Evolutionary conservation across 1,140 invertebrate genomes (phyloP), one percentile per base, ranked within the genome.

Genomic region (Sarcophaga bullata): DNA sequence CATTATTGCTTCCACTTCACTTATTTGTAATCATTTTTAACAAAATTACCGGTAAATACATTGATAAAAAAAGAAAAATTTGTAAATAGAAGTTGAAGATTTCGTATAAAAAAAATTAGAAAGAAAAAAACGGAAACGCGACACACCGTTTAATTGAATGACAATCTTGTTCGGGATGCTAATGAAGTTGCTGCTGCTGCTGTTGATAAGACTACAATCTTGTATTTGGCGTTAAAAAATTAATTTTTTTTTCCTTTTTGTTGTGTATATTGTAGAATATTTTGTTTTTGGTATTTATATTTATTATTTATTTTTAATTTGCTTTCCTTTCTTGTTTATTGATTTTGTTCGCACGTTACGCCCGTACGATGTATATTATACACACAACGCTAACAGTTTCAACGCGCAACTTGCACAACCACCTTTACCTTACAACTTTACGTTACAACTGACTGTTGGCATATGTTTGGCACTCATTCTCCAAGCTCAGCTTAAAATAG

Each of bases 181-280:
- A 68, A 68, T 68, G 11, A 58, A 58, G 54, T 58, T 58, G 62
- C 25, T 68, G 62, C 62, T 68, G 52, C 13, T n/a, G 54, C n/a
- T 58, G 62, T 19, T 68, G 62, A 68, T 68, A 68, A 68, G 62
- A 19, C n/a, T n/a, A n/a, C 62, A 25, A 68, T 17, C 19, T 25
- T 68, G 17, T 58, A 58, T 68, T 25, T 68, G n/a, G n/a, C 62
- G 62, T 68, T 68, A 68, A 9, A 19, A 9, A 19, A 25, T n/a
- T 68, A 62, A 0, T 62, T 62, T 62, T 19, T 19, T 68, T 68
- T 68, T 52, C n/a, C 6, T 10, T 52, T 52, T 8, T 19, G n/a
- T n/a, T n/a, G n/a, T n/a, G n/a, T n/a, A n/a, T n/a, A n/a, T n/a
- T n/a, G n/a, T 37, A 37, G 1, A 37, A 37, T 2, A 2, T 2